Evolutionary conservation across 2,113 vertebrate species (phyloP).

Genomic region (Gobius niger): DNA sequence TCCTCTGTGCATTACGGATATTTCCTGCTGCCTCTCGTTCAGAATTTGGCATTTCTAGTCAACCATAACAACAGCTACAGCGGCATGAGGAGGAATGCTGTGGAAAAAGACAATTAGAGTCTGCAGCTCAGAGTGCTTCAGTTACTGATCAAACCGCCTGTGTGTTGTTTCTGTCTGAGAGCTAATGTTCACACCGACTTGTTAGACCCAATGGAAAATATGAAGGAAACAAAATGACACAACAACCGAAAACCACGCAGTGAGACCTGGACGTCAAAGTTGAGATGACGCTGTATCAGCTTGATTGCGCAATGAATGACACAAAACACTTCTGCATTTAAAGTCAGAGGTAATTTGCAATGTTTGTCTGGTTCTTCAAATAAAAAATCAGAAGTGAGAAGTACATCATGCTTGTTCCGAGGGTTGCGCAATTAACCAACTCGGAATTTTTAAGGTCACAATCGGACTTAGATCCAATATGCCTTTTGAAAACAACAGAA

Average conservation of each 20-base stretch:
- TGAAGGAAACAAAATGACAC: slow-evolving; percentile 38
- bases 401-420: no score
- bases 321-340: no score
- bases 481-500: no score
- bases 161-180: slow-evolving; percentile 13
- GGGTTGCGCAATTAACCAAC: no score
- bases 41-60: slow-evolving; percentile 20
- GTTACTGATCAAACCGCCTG: slow-evolving; percentile 71
- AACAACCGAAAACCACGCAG: slow-evolving; percentile 26
- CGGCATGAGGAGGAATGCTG: slow-evolving; percentile 3
- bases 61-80: slow-evolving; percentile 27
- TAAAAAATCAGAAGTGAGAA: no score
- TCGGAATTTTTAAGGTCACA: no score
- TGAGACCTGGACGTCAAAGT: not conserved
- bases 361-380: no score
- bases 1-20: not conserved
- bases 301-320: no score
- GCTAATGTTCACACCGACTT: slow-evolving; percentile 71
- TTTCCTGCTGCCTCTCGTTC: not conserved
- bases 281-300: no score
- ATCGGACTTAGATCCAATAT: no score
- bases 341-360: no score
- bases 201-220: slow-evolving; percentile 61
- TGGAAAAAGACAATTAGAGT: slow-evolving; percentile 32
- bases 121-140: slow-evolving; percentile 15